These are phyloP conservation scores for Numenius phaeopus DNA, from an alignment of 2,797 vertebrate genomes.

Conservation along the genomic window DNA sequence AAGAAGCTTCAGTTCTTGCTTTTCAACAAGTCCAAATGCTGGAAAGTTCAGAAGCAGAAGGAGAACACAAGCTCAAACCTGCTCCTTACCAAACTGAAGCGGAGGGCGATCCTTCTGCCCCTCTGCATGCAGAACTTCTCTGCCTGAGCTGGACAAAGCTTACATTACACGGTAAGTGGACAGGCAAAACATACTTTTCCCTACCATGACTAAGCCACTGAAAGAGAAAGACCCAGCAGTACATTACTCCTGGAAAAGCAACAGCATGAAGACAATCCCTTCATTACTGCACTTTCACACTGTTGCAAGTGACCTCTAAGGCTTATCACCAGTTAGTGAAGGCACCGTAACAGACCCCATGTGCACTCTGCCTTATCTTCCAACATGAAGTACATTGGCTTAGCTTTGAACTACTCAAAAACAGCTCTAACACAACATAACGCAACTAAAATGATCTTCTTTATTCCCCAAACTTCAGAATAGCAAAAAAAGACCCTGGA, in stretches of 20 bases:
- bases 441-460: neutral
- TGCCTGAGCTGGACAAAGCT: neutral
- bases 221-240: neutral
- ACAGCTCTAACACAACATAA: neutral
- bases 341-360: fast-evolving
- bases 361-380: neutral
- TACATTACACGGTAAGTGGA: fast-evolving
- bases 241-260: neutral
- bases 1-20: neutral
- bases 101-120: neutral
- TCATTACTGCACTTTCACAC: neutral
- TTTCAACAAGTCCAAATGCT: neutral
- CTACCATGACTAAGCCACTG: neutral
- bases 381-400: neutral
- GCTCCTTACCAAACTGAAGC: neutral
- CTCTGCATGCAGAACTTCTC: neutral
- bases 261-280: neutral
- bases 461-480: neutral
- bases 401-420: neutral
- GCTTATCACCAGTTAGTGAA: neutral
- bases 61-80: neutral
- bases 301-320: neutral
- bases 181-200: neutral
- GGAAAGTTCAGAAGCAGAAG: neutral
- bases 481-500: neutral